A percentile compares a stretch with the other conserved stretches of the same genome.
phyloP scores from a whole-genome alignment of 2,888 invertebrate species.

The Harpalus rufipes region DNA sequence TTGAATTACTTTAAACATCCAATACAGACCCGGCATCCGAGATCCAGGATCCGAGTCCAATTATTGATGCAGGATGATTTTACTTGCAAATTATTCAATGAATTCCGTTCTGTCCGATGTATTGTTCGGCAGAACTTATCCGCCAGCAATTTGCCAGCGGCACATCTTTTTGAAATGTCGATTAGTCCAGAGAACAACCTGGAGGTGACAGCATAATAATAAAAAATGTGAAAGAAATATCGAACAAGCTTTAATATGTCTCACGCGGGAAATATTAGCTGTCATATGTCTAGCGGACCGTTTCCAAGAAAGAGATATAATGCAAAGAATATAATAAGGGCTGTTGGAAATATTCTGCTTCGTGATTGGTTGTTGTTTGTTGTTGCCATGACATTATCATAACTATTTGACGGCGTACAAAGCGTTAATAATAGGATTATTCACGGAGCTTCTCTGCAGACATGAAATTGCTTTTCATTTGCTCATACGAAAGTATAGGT shows the following conservation, averaged over 20 bases:
- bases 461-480: background rate
- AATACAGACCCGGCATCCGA: background rate
- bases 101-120: background rate
- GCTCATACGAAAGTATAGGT: background rate
- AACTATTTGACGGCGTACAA: background rate
- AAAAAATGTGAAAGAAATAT: conserved; percentile 49
- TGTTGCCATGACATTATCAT: background rate
- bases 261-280: conserved; percentile 42
- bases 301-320: background rate
- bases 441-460: background rate
- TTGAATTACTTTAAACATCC: background rate
- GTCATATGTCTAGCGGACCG: conserved; percentile 15
- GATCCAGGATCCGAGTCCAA: background rate
- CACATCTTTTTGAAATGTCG: conserved; percentile 2
- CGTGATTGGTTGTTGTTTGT: background rate
- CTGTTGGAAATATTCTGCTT: background rate
- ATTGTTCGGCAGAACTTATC: background rate
- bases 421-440: background rate
- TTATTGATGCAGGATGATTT: background rate
- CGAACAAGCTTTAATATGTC: conserved; percentile 28
- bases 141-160: background rate
- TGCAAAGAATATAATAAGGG: background rate
- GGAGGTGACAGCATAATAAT: conserved; percentile 45
- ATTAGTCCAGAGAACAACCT: conserved; percentile 22
- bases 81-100: background rate